Evolutionary conservation across 53 echinoderm and acorn worm genomes (phyloP), one percentile per base, ranked within the genome.

Genomic region (Antedon mediterranea): DNA sequence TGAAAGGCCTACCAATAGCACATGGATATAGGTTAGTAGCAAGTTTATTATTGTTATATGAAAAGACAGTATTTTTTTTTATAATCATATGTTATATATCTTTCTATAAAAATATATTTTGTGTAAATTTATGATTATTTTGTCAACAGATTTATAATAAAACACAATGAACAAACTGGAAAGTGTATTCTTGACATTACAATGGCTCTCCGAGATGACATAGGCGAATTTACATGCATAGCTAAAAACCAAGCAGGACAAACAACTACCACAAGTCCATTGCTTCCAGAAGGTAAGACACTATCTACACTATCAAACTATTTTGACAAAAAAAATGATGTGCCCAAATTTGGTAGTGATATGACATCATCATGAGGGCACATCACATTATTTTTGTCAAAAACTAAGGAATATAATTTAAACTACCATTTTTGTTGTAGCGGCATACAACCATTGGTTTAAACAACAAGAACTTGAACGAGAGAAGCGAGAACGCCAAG

Each of bases 171-270:
- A 34, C 80, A 80, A 72, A 82, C 90, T 29, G 98, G 93, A 57
- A 43, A 72, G 28, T 89, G 90, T 32, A 73, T 76, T 3, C 78
- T 98, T 30, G 90, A 90, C 73, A 98, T 98, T 32, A 93, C 93
- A 75, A 98, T 98, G 98, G 75, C 93, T 71, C 82, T 90, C 3
- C 41, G 71, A 11, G 88, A 98, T 32, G 98, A 98, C 85, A 84
- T 81, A 34, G 92, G 90, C 72, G 84, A 90, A 76, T 98, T 84
- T 83, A 88, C 86, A 28, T 93, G 92, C 74, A 84, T 89, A 20
- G 98, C 98, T 43, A 89, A 92, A 80, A 98, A 92, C 71, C 84
- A 82, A 78, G 79, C 88, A 31, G 98, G 98, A 4, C 86, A 98
- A 71, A 82, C 81, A n/a, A 84, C 85, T n/a, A 83, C 84, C 75